Conservation (phyloP, 1,140 invertebrate species). For the Drosophila ficusphila region DNA sequence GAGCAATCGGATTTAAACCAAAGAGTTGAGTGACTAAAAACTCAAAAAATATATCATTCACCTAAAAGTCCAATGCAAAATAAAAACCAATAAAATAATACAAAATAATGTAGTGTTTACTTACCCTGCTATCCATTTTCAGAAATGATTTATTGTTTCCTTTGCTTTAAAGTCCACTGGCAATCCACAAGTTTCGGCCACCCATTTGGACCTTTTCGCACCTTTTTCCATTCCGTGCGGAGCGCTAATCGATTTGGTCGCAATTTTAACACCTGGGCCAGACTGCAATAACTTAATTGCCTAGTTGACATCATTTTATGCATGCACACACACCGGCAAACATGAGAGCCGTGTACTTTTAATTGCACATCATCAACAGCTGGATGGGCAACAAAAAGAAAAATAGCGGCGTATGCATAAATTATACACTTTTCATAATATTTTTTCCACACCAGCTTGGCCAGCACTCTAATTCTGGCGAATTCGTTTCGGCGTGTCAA, state of each 20-base stretch:
- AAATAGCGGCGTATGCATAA: constrained; percentile 28
- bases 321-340: constrained; percentile 12
- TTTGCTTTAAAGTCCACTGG: not conserved
- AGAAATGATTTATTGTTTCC: too few relatives aligned
- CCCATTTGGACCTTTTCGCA: not conserved
- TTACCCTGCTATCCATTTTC: too few relatives aligned
- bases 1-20: constrained; percentile 2
- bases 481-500: constrained; percentile 25
- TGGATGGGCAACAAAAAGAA: too few relatives aligned
- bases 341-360: constrained; percentile 25
- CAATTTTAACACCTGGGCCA: constrained; percentile 25
- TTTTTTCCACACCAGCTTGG: constrained; percentile 6
- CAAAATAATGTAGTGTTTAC: too few relatives aligned
- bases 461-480: constrained; percentile 15
- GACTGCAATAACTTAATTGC: constrained; percentile 38
- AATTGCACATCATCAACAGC: constrained; percentile 47
- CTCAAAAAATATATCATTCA: too few relatives aligned
- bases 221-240: not conserved
- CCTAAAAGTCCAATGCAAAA: too few relatives aligned
- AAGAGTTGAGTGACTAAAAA: not conserved
- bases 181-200: not conserved
- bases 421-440: constrained; percentile 29
- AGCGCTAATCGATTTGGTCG: constrained; percentile 11
- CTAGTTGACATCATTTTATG: constrained; percentile 48
- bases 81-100: too few relatives aligned